Percentiles rank a stretch among this genome's conserved stretches.
Conservation (phyloP, 2,888 invertebrate species). For the Troilus luridus region DNA sequence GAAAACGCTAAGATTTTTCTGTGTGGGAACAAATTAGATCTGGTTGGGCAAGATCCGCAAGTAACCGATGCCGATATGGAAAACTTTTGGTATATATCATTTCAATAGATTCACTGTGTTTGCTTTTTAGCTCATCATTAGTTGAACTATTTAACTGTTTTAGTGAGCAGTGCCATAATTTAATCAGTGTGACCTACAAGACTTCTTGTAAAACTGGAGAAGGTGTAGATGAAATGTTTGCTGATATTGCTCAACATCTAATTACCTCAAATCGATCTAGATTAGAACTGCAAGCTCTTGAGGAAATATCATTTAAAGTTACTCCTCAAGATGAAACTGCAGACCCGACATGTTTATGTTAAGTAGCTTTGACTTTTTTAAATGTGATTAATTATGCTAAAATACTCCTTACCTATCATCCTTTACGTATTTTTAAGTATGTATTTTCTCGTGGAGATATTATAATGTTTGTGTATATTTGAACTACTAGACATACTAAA, state of each 20-base stretch:
- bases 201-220: conserved; percentile 91
- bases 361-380: conserved; percentile 49
- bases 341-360: conserved; percentile 68
- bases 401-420: neutral
- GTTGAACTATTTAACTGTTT: conserved; percentile 66
- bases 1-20: conserved; percentile 96
- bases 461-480: neutral
- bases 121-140: neutral
- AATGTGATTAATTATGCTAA: neutral
- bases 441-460: neutral
- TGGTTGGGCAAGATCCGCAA: conserved; percentile 80
- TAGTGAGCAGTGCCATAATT: conserved; percentile 92
- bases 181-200: conserved; percentile 89
- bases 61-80: conserved; percentile 91
- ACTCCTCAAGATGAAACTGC: conserved; percentile 66
- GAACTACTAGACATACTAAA: neutral
- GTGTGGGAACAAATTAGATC: conserved; percentile 92
- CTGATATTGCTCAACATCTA: conserved; percentile 86
- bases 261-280: conserved; percentile 86
- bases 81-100: conserved; percentile 79
- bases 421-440: neutral
- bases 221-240: conserved; percentile 92
- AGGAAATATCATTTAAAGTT: conserved; percentile 69
- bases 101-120: neutral
- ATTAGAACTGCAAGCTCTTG: conserved; percentile 84